Evolutionary conservation across 2,113 vertebrate genomes (phyloP), one percentile per base, ranked within the genome.

Genomic region (Catharus minimus): DNA sequence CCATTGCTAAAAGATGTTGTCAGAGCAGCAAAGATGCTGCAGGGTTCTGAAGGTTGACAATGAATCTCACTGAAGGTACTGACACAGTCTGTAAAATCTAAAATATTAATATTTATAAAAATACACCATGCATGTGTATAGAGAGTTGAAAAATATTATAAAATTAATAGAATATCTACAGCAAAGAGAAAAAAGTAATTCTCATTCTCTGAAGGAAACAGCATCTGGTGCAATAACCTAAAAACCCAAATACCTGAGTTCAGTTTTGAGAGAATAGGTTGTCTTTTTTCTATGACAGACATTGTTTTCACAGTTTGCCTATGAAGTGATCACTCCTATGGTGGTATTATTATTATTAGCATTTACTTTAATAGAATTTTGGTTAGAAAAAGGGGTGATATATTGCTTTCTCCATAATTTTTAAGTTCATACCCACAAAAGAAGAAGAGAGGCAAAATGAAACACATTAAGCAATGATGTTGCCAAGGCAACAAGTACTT

Each of bases 401-500:
- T 5, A 38, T 49, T 77, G 52, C 58, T 75, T 92, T 58, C 4
- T 71, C 16, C 5, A 65, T 24, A 57, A 50, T 88, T 88, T 90
- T 86, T 69, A 76, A 84, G 80, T 75, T 90, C 32, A 41, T 61
- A 26, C n/a, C 88, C 61, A 91, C 60, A 86, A 72, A 85, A 95
- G 85, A 47, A 69, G 82, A 77, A 75, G 66, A 80, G 46, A 88
- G 36, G 49, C 50, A 84, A 89, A 93, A 93, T 60, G 80, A 67
- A 88, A 47, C 67, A 72, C 41, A 69, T 90, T 93, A 73, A 74
- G 66, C 62, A 38, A 86, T 32, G n/a, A 38, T 83, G 95, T 95
- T 96, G 88, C 93, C 91, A 94, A 85, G 95, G 94, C 82, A 94
- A 95, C 90, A 82, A 88, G 46, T 66, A 50, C 84, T 74, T 17